These are phyloP conservation scores for Lophius piscatorius DNA, from an alignment of 2,113 vertebrate genomes.

Conservation along the genomic window DNA sequence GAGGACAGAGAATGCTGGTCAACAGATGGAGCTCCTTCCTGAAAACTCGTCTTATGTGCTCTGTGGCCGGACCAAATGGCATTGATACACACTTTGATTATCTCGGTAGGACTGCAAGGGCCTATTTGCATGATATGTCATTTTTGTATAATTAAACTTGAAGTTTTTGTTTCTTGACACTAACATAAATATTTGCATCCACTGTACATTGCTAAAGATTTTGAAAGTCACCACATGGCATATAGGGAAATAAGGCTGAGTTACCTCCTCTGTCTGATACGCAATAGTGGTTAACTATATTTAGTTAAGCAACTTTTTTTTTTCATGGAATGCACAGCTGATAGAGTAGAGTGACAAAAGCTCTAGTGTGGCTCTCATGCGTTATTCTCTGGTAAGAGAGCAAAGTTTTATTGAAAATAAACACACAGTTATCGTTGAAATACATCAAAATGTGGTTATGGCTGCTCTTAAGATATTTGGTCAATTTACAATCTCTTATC, in stretches of 20 bases:
- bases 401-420: no score
- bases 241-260: not conserved
- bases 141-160: not conserved
- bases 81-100: conserved; percentile 97
- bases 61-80: conserved; percentile 90
- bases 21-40: conserved; percentile 96
- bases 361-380: no score
- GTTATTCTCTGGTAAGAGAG: no score
- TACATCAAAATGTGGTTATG: no score
- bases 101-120: conserved; percentile 81
- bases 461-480: no score
- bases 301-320: no score
- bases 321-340: no score
- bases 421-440: no score
- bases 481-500: no score
- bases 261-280: not conserved
- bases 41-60: conserved; percentile 93
- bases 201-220: not conserved
- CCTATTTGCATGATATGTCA: no score
- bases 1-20: conserved; percentile 93
- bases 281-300: not conserved
- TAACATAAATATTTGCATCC: no score
- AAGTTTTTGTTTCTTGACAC: not conserved
- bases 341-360: no score
- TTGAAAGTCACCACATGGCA: not conserved